Percentiles rank a stretch among this genome's conserved stretches.
These are phyloP conservation scores for Drosophila nr. medialis DNA, from an alignment of 2,888 invertebrate genomes.

Conservation along the genomic window DNA sequence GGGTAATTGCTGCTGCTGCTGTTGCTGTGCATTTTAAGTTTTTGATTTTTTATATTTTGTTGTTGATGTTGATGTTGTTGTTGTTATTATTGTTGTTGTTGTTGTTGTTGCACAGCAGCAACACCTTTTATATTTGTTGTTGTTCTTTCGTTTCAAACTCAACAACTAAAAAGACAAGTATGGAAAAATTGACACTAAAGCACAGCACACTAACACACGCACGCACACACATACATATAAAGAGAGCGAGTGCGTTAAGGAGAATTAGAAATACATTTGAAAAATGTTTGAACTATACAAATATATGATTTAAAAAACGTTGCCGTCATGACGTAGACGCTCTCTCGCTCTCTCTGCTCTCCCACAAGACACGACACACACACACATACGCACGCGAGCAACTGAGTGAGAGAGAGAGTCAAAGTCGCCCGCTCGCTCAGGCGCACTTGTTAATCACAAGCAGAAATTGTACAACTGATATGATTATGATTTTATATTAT, in stretches of 20 bases:
- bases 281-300: conserved; percentile 10
- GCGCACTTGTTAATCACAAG: conserved; percentile 32
- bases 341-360: conserved; percentile 15
- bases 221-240: neutral
- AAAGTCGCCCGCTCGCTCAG: conserved; percentile 16
- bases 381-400: neutral
- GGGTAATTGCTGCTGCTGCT: conserved; percentile 49
- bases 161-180: conserved; percentile 23
- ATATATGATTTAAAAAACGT: conserved; percentile 23
- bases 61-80: neutral
- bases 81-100: neutral
- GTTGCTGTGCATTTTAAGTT: conserved; percentile 63
- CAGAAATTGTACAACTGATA: conserved; percentile 61
- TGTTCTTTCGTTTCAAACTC: conserved; percentile 17
- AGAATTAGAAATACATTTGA: conserved; percentile 31
- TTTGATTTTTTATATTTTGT: conserved; percentile 6
- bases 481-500: conserved; percentile 59
- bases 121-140: conserved; percentile 25
- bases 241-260: conserved; percentile 23
- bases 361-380: conserved; percentile 8
- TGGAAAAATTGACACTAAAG: conserved; percentile 7
- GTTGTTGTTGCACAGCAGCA: conserved; percentile 4
- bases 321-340: conserved; percentile 41
- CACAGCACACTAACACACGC: neutral
- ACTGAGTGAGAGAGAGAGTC: neutral